Evolutionary conservation across 2,888 invertebrate species (phyloP).

Genomic region (Rhabditoides inermis): DNA sequence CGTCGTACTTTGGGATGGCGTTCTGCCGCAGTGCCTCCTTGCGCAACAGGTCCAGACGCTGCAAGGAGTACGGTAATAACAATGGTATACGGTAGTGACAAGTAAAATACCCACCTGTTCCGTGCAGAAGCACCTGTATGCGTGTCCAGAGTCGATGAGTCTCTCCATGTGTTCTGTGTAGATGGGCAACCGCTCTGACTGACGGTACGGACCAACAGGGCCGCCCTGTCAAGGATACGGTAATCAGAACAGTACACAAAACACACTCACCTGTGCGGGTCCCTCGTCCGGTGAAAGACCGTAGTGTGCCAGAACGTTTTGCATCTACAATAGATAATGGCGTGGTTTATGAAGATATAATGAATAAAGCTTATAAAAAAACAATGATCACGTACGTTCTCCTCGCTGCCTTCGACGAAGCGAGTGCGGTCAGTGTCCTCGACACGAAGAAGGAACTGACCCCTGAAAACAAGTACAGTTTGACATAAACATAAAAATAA

Average conservation of each 20-base stretch:
- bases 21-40: conserved; percentile 70
- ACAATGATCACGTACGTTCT: conserved; percentile 62
- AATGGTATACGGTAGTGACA: too few relatives aligned
- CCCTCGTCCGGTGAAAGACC: conserved; percentile 60
- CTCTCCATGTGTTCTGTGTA: conserved; percentile 63
- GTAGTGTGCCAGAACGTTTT: conserved; percentile 67
- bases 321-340: conserved; percentile 45
- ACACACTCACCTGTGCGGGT: conserved; percentile 13
- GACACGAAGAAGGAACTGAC: conserved; percentile 80
- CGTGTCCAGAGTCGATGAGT: conserved; percentile 58
- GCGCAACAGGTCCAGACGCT: conserved; percentile 70
- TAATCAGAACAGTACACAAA: conserved; percentile 20
- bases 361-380: too few relatives aligned
- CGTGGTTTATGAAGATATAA: too few relatives aligned
- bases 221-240: conserved; percentile 56
- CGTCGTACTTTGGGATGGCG: conserved; percentile 79
- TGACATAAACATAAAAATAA: conserved; percentile 59
- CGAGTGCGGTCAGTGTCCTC: conserved; percentile 82
- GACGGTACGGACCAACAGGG: conserved; percentile 56
- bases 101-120: conserved; percentile 30
- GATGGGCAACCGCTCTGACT: conserved; percentile 71
- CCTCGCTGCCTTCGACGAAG: conserved; percentile 70
- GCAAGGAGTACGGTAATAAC: conserved; percentile 50
- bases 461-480: conserved; percentile 53
- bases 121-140: conserved; percentile 49